A percentile compares a stretch with the other conserved stretches of the same genome.
Evolutionary conservation across 2,113 vertebrate species (phyloP).

Genomic region (Lasiurus cinereus): DNA sequence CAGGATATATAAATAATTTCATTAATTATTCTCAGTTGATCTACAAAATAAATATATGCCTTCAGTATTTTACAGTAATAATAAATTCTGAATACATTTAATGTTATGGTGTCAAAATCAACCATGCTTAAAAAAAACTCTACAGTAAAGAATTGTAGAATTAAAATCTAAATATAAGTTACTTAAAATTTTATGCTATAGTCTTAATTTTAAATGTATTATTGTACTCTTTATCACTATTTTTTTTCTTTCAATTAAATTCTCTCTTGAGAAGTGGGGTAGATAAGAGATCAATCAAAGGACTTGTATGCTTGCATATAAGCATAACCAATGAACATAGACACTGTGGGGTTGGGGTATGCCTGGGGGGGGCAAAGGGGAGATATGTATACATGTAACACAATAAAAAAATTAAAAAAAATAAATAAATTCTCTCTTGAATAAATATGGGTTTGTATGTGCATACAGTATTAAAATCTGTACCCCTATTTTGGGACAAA

Average conservation of each 20-base stretch:
- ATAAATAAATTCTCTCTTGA: background rate
- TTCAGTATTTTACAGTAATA: background rate
- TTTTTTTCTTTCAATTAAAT: background rate
- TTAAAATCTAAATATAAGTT: conserved; percentile 1
- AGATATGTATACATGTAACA: too few relatives aligned
- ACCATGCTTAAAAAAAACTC: background rate
- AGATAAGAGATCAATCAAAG: too few relatives aligned
- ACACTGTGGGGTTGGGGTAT: too few relatives aligned
- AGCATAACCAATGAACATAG: too few relatives aligned
- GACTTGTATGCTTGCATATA: too few relatives aligned
- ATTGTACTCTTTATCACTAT: background rate
- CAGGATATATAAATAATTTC: background rate
- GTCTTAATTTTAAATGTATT: conserved; percentile 25
- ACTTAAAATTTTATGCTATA: conserved; percentile 4
- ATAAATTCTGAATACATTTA: conserved; percentile 14
- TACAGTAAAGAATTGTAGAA: background rate
- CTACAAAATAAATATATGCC: conserved; percentile 14
- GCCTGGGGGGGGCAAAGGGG: too few relatives aligned
- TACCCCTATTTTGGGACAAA: background rate
- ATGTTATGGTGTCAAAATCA: background rate
- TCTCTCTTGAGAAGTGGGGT: too few relatives aligned
- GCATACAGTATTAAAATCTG: background rate
- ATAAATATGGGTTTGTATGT: background rate
- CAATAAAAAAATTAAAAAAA: too few relatives aligned
- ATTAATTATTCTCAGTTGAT: conserved; percentile 10